Conservation (phyloP, 2,888 invertebrate species). For the Caenorhabditis macrosperma region DNA sequence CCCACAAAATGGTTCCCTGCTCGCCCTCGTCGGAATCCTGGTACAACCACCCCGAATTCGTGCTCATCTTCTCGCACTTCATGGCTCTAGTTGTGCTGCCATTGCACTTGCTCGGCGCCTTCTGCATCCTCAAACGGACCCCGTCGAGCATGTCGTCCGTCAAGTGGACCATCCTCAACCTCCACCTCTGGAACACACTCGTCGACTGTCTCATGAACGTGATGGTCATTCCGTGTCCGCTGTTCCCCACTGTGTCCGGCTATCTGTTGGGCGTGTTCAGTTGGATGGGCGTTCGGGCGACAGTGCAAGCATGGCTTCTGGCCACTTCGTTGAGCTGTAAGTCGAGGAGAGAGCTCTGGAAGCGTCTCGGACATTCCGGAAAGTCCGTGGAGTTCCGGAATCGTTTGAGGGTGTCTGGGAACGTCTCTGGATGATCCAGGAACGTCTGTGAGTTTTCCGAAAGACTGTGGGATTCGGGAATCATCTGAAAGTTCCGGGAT, state of each 20-base stretch:
- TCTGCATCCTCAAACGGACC: constrained; percentile 8
- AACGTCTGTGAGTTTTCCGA: no score
- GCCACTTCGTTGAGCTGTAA: background rate
- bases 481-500: no score
- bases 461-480: no score
- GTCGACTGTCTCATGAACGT: background rate
- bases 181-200: constrained; percentile 16
- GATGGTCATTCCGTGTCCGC: background rate
- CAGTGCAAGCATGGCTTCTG: background rate
- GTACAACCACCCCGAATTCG: background rate
- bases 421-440: no score
- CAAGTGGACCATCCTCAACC: constrained; percentile 2
- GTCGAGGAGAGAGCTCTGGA: no score
- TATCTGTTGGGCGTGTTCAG: background rate
- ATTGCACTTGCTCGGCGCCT: background rate
- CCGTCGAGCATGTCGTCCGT: constrained; percentile 11
- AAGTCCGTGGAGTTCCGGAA: no score
- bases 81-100: background rate
- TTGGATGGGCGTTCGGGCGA: background rate
- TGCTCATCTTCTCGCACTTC: background rate
- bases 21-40: background rate
- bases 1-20: background rate
- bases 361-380: no score
- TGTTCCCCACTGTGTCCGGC: background rate
- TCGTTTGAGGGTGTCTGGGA: no score